Evolutionary conservation across 2,888 invertebrate genomes (phyloP), one percentile per base, ranked within the genome.

Genomic region (Macropis europaea): DNA sequence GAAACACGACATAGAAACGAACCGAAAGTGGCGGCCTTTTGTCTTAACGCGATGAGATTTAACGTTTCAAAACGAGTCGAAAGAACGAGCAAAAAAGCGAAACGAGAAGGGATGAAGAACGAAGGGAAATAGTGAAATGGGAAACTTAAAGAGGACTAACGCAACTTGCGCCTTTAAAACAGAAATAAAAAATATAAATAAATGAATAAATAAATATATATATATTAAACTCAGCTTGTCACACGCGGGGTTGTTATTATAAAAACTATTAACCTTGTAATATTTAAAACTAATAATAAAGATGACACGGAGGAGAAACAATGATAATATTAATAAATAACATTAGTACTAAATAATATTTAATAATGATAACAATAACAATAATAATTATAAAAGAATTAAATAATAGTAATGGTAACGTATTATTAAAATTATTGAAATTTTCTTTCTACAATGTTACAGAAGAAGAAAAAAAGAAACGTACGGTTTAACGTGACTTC

Each of bases 321-420:
- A 79, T 63, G 43, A 79, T 77, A 79, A 79, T 71, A 79, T 64
- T 74, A 81, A 73, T 54, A 62, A n/a, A 68, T 76, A 81, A 71
- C 61, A 22, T 52, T 73, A 78, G 54, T 32, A 54, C 57, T 68
- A 69, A 66, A 68, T 61, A 63, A 60, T 71, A 69, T 54, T 67
- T 64, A 60, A 69, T 80, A 80, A 71, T 24, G 43, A 30, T 71
- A 69, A 74, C 59, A 62, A 53, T 64, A 66, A 64, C 52, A 48
- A 71, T 71, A 76, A 76, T 76, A 70, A 62, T 54, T 48, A 70
- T 66, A 66, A 66, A 64, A 63, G 60, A 64, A n/a, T n/a, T 57
- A 22, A 56, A 61, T 45, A 57, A 64, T 34, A 64, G 28, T 63
- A 62, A 62, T 50, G 59, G 61, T 72, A 71, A 72, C 50, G 43